Evolutionary conservation across 64 coral and sea anemone genomes (phyloP).

Genomic region (Acropora tenuis): DNA sequence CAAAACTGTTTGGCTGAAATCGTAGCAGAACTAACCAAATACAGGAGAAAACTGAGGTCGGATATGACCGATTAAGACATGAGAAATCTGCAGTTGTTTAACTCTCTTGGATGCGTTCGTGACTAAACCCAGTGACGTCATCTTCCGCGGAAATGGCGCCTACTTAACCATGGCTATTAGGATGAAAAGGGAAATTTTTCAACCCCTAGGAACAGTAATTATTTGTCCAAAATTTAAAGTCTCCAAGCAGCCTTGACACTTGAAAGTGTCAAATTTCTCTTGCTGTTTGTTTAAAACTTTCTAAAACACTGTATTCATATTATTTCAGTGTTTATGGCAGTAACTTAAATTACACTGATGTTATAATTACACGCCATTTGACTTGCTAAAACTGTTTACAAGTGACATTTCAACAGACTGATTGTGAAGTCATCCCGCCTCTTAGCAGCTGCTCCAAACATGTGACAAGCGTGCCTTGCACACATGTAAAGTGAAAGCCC

Average conservation of each 20-base stretch:
- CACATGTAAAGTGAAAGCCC: too few relatives aligned
- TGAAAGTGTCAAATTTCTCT: background rate
- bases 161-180: too few relatives aligned
- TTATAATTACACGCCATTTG: background rate
- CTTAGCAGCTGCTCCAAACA: background rate
- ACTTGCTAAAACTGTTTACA: background rate
- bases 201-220: background rate
- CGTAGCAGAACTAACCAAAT: background rate
- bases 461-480: too few relatives aligned
- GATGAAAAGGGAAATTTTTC: background rate
- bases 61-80: too few relatives aligned
- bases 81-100: background rate
- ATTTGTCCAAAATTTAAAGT: background rate
- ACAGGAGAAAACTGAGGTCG: too few relatives aligned
- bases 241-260: background rate
- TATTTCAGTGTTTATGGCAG: background rate
- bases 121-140: background rate
- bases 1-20: background rate
- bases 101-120: background rate
- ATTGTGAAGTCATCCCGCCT: conserved; percentile 2
- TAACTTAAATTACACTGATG: background rate
- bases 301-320: background rate
- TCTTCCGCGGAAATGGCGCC: background rate
- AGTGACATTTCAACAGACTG: background rate
- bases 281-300: background rate